These are phyloP conservation scores for Caenorhabditis becei DNA, from an alignment of 2,888 invertebrate species.

Conservation along the genomic window DNA sequence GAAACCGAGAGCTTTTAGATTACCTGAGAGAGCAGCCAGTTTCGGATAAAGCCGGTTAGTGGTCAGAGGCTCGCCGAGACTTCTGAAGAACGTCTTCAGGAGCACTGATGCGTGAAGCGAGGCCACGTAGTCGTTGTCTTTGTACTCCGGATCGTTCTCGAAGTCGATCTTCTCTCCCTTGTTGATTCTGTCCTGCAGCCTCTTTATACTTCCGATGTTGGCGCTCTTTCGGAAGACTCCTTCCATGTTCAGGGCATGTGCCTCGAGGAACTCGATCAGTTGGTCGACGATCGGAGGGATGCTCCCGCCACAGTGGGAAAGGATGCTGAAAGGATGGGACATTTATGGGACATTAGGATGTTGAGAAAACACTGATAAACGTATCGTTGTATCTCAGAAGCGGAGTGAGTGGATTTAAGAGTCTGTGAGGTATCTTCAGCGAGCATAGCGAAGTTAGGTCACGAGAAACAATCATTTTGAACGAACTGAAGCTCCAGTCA, in stretches of 20 bases:
- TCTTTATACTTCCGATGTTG: constrained; percentile 89
- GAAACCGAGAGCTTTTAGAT: neutral
- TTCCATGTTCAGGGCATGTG: constrained; percentile 86
- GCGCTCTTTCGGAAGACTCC: constrained; percentile 96
- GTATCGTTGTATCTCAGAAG: too few species aligned
- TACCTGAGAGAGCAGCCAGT: constrained; percentile 71
- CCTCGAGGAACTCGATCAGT: constrained; percentile 90
- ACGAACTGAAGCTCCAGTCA: too few species aligned
- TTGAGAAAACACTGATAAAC: too few species aligned
- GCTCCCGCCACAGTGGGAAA: constrained; percentile 89
- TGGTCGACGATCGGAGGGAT: constrained; percentile 95
- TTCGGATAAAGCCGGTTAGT: constrained; percentile 79
- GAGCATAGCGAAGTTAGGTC: too few species aligned
- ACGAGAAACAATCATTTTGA: too few species aligned
- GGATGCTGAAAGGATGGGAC: constrained; percentile 85
- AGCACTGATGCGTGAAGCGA: constrained; percentile 87
- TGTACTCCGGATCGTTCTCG: constrained; percentile 81
- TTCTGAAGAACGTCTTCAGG: constrained; percentile 86
- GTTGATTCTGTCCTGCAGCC: constrained; percentile 91
- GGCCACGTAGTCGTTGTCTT: constrained; percentile 88
- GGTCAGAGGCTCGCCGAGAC: constrained; percentile 80
- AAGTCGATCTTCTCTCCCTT: constrained; percentile 87
- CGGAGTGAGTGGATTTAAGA: too few species aligned
- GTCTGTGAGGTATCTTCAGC: too few species aligned
- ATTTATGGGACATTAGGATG: neutral